These are phyloP conservation scores for Invenusta paracnida DNA, from an alignment of 2,888 invertebrate species.

Conservation along the genomic window DNA sequence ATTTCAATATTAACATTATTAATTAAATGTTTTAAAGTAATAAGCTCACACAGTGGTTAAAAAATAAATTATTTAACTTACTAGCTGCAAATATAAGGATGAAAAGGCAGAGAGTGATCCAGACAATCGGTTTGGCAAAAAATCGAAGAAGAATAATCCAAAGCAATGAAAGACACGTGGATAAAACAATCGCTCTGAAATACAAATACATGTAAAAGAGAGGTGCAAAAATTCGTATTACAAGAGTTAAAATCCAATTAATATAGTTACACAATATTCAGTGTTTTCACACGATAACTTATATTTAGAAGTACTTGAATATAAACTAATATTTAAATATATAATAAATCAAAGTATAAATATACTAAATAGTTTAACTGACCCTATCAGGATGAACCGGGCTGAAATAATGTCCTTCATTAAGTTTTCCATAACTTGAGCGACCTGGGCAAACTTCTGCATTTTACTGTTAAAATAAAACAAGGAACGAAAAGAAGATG, in stretches of 20 bases:
- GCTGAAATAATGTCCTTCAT: neutral
- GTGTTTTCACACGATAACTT: no score
- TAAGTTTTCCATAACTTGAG: neutral
- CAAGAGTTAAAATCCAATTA: no score
- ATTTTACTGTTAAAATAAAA: no score
- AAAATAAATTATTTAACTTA: no score
- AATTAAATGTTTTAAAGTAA: no score
- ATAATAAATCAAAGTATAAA: neutral
- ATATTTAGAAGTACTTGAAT: no score
- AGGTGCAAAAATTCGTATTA: no score
- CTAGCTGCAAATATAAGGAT: constrained; percentile 66
- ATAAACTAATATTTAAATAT: neutral
- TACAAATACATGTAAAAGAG: neutral
- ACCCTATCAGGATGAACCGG: neutral
- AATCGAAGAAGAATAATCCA: constrained; percentile 83
- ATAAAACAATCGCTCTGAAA: constrained; percentile 65
- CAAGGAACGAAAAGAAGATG: no score
- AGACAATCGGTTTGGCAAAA: constrained; percentile 79
- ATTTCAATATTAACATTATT: no score
- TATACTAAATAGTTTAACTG: neutral
- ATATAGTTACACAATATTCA: no score
- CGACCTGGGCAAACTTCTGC: neutral
- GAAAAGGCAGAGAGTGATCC: constrained; percentile 75
- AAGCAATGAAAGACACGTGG: constrained; percentile 72
- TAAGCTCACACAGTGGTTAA: no score